Conservation (phyloP, 2,113 vertebrate species). For the Tichodroma muraria region DNA sequence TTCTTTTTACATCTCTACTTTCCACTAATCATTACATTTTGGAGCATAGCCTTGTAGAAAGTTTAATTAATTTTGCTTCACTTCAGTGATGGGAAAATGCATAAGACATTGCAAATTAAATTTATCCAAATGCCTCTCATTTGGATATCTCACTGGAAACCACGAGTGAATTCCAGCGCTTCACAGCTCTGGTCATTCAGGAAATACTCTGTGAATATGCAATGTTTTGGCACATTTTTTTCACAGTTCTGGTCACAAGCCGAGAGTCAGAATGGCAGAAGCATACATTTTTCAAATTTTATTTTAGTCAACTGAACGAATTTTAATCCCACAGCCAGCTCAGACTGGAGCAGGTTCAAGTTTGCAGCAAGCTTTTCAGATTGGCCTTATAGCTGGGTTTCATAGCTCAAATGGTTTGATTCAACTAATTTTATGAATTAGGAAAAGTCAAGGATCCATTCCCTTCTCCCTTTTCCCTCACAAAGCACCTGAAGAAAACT, state of each 20-base stretch:
- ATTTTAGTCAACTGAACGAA: not conserved
- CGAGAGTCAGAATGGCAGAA: not conserved
- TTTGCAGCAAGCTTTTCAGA: not conserved
- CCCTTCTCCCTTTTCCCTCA: not conserved
- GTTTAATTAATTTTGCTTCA: not conserved
- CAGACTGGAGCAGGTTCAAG: not conserved
- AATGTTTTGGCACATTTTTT: not conserved
- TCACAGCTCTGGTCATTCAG: not conserved
- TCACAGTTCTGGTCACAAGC: not conserved
- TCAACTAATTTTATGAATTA: not conserved
- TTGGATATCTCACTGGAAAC: conserved; percentile 16
- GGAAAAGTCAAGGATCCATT: not conserved
- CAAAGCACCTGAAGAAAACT: not conserved
- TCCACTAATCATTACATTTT: not conserved
- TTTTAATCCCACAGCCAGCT: conserved; percentile 7
- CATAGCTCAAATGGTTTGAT: not conserved
- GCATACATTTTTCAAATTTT: conserved; percentile 10
- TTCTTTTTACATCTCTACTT: not conserved
- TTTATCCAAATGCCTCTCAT: not conserved
- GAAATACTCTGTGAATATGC: conserved; percentile 17
- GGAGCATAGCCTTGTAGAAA: not conserved
- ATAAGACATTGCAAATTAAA: not conserved
- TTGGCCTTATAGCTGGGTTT: not conserved
- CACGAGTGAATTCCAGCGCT: not conserved
- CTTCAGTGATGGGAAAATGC: not conserved